A percentile compares a stretch with the other conserved stretches of the same genome.
Conservation (phyloP, 2,113 vertebrate species). For the Serilophus lunatus region DNA sequence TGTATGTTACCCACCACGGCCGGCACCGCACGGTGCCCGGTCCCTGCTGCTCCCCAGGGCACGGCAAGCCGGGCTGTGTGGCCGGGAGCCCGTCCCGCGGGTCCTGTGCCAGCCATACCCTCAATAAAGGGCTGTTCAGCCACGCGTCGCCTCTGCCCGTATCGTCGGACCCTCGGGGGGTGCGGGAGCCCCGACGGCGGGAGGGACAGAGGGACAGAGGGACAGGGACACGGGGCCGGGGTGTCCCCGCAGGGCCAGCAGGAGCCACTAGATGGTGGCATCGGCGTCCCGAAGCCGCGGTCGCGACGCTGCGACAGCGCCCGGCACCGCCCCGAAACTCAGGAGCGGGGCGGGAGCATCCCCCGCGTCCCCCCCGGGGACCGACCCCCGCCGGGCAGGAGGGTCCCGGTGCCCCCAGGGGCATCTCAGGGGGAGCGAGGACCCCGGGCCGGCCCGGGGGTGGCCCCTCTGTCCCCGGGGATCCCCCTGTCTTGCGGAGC, state of each 20-base stretch:
- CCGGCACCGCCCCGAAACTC: neutral
- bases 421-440: neutral
- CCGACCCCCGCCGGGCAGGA: neutral
- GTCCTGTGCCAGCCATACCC: neutral
- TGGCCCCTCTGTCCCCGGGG: neutral
- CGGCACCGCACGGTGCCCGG: neutral
- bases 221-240: neutral
- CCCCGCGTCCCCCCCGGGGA: neutral
- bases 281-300: neutral
- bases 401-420: neutral
- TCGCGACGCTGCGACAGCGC: neutral
- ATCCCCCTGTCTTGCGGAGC: neutral
- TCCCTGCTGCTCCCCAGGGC: neutral
- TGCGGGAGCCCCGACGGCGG: neutral
- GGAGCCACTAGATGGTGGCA: constrained; percentile 14
- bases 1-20: neutral
- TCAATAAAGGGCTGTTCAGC: constrained; percentile 11
- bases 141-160: neutral
- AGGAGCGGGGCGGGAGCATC: neutral
- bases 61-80: neutral
- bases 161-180: neutral
- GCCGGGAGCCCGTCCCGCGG: neutral
- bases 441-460: accelerated
- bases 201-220: neutral
- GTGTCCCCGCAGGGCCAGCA: neutral